Evolutionary conservation across 2,797 vertebrate genomes (phyloP).

Genomic region (Sebastes taczanowskii): DNA sequence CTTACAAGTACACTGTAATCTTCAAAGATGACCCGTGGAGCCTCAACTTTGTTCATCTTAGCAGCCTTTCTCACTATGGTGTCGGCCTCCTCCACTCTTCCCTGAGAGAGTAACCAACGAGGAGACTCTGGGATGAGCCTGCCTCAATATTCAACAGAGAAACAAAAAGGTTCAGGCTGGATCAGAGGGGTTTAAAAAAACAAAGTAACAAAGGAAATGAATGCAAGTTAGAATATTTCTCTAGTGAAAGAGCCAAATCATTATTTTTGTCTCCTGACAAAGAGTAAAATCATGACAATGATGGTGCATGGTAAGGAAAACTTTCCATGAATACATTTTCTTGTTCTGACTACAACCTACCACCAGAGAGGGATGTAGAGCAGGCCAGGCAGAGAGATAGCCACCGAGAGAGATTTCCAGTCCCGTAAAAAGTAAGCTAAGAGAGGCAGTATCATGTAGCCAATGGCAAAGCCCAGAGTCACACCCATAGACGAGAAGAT

Average conservation of each 20-base stretch:
- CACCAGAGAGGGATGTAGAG: no score
- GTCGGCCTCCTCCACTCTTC: conserved; percentile 71
- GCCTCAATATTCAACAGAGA: not conserved
- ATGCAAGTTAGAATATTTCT: not conserved
- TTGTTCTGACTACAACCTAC: no score
- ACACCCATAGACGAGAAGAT: no score
- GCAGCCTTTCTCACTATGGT: conserved; percentile 73
- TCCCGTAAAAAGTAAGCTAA: no score
- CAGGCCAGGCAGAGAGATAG: no score
- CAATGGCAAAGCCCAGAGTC: no score
- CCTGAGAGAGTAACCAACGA: conserved; percentile 76
- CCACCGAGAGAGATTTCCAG: no score
- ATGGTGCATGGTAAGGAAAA: no score
- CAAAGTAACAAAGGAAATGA: not conserved
- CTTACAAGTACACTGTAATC: not conserved
- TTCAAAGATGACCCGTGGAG: conserved; percentile 68
- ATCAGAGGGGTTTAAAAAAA: not conserved
- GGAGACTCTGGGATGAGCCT: conserved; percentile 82
- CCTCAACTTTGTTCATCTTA: conserved; percentile 67
- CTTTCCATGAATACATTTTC: no score
- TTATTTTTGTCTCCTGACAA: no score
- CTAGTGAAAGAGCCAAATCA: not conserved
- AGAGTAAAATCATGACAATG: no score
- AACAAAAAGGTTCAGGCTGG: not conserved
- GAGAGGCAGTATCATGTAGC: no score